These are phyloP conservation scores for Chloromyia formosa DNA, from an alignment of 2,888 invertebrate genomes.

Conservation along the genomic window DNA sequence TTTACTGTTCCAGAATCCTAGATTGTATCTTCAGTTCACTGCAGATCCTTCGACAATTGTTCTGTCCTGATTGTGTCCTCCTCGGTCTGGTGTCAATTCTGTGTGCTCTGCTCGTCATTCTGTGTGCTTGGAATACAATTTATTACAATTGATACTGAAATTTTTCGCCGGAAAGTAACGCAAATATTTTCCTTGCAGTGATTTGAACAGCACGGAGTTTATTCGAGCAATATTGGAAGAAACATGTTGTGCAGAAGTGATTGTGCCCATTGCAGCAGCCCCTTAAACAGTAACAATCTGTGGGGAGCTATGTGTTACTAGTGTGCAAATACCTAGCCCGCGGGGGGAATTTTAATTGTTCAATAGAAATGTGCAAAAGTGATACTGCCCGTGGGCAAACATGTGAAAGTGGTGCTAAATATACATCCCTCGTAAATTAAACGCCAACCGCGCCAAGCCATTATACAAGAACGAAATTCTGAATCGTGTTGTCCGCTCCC, in stretches of 20 bases:
- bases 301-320: background rate
- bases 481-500: no score
- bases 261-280: background rate
- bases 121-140: constrained; percentile 19
- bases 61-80: no score
- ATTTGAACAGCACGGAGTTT: background rate
- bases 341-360: constrained; percentile 23
- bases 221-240: background rate
- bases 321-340: background rate
- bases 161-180: background rate
- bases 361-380: constrained; percentile 17
- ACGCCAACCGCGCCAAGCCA: no score
- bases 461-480: no score
- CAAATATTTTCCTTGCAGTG: constrained; percentile 13
- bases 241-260: background rate
- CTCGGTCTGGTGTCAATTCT: no score
- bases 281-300: constrained; percentile 21
- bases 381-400: background rate
- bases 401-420: constrained; percentile 14
- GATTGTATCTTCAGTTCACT: no score
- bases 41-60: no score
- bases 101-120: background rate
- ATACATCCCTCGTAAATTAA: background rate
- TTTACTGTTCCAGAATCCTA: no score
- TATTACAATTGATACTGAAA: background rate